Conservation (phyloP, 2,113 vertebrate species). For the Diglossa brunneiventris region DNA sequence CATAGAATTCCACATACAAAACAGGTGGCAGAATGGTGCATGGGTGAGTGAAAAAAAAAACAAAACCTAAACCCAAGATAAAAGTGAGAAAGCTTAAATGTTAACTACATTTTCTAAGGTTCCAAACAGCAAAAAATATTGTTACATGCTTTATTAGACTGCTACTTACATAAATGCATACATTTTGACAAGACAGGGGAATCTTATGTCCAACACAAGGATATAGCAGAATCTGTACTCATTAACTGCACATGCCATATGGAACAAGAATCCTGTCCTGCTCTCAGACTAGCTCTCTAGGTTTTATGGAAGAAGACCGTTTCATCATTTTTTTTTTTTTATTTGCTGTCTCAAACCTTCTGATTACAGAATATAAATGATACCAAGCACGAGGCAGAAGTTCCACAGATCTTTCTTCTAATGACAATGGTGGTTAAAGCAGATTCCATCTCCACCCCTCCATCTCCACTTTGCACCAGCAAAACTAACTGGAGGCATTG, state of each 20-base stretch:
- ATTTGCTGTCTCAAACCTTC: not conserved
- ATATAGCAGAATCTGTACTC: not conserved
- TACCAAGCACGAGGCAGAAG: not conserved
- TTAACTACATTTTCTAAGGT: not conserved
- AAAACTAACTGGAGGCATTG: not conserved
- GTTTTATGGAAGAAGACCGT: not conserved
- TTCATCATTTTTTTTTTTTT: no score
- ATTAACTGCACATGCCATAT: not conserved
- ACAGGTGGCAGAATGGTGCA: not conserved
- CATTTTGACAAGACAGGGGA: not conserved
- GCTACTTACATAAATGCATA: not conserved
- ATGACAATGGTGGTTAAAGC: not conserved
- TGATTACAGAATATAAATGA: not conserved
- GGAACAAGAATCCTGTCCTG: not conserved
- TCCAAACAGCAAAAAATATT: not conserved
- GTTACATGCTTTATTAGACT: not conserved
- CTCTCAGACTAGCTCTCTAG: not conserved
- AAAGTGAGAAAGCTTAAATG: not conserved
- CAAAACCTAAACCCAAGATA: not conserved
- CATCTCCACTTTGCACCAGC: not conserved
- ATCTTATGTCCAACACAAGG: not conserved
- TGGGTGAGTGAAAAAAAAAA: rapidly evolving
- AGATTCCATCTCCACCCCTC: not conserved
- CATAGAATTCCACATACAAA: not conserved
- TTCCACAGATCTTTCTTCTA: not conserved